Evolutionary conservation across 2,113 vertebrate genomes (phyloP).

Genomic region (Argyrosomus japonicus): DNA sequence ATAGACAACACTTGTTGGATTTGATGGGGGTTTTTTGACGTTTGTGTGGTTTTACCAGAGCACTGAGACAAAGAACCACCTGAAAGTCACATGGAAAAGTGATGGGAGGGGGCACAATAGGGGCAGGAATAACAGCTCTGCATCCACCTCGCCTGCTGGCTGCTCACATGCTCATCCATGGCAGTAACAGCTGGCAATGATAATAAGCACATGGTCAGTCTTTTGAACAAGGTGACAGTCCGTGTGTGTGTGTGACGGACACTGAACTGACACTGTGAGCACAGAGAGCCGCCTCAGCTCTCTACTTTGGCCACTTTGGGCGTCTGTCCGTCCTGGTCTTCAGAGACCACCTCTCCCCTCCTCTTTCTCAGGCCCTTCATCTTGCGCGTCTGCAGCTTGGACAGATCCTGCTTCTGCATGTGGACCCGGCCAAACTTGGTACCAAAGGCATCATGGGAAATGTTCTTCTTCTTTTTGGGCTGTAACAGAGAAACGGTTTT

Average conservation of each 20-base stretch:
- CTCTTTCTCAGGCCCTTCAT: slow-evolving; percentile 96
- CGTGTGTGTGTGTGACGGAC: neutral
- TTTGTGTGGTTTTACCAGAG: neutral
- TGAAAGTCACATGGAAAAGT: neutral
- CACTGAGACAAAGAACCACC: neutral
- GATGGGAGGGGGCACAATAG: neutral
- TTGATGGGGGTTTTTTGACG: neutral
- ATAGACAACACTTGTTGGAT: neutral
- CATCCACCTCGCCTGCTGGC: neutral
- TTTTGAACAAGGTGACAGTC: too few relatives aligned
- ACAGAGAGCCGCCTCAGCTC: slow-evolving; percentile 32
- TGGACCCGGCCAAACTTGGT: slow-evolving; percentile 93
- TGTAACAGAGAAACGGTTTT: slow-evolving; percentile 59
- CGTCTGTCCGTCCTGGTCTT: slow-evolving; percentile 58
- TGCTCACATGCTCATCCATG: neutral
- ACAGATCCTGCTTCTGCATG: slow-evolving; percentile 97
- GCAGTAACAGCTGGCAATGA: neutral
- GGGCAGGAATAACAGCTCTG: neutral
- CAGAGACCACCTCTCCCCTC: slow-evolving; percentile 64
- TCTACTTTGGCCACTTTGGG: slow-evolving; percentile 84
- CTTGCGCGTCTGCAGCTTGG: slow-evolving; percentile 93
- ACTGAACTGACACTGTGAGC: neutral
- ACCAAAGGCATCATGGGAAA: slow-evolving; percentile 93
- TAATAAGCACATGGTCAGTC: neutral
- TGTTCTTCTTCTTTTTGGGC: slow-evolving; percentile 97